Evolutionary conservation across 2,797 vertebrate genomes (phyloP), one percentile per base, ranked within the genome.

Genomic region (Neopelma chrysocephalum): DNA sequence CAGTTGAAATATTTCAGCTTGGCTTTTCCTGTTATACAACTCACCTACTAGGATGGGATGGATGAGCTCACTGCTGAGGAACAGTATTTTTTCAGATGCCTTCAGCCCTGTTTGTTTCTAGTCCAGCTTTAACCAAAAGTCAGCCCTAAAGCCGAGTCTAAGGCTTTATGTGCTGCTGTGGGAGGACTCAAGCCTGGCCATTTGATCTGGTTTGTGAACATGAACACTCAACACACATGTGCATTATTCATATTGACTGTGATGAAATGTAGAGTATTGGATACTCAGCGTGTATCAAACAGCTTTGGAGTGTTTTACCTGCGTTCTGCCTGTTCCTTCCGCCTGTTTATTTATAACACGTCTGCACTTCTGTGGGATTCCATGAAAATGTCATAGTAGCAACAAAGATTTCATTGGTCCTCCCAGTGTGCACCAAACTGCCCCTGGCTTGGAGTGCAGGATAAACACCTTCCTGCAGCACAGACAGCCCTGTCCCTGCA

Each of bases 51-150:
- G 70, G 56, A 70, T 27, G 1, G 15, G 93, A 62, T 47, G 73
- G 92, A 80, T 91, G 56, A 95, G 48, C 70, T 95, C 91, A 93
- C 29, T 89, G 77, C 80, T 89, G 66, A 91, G 40, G 87, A 90
- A 21, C 82, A 86, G 47, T 68, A 8, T 51, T 60, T 96, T 94
- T 90, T 94, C 62, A 93, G 76, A 86, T 91, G 57, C 65, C 51
- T 89, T 89, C 64, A 69, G 40, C 27, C 38, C 16, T 58, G 4
- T 75, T 87, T 79, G 43, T 87, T 78, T 83, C 77, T 70, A 38
- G 26, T 14, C 40, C 42, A 56, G 56, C 36, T 53, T 80, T 89
- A 77, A 42, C 60, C 54, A 68, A 54, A 85, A 76, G 38, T 38
- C 69, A 81, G 2, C 48, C 45, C 26, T 36, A 29, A 76, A 56